Conservation (phyloP, 1,140 invertebrate genomes). For the Saccostrea echinata region DNA sequence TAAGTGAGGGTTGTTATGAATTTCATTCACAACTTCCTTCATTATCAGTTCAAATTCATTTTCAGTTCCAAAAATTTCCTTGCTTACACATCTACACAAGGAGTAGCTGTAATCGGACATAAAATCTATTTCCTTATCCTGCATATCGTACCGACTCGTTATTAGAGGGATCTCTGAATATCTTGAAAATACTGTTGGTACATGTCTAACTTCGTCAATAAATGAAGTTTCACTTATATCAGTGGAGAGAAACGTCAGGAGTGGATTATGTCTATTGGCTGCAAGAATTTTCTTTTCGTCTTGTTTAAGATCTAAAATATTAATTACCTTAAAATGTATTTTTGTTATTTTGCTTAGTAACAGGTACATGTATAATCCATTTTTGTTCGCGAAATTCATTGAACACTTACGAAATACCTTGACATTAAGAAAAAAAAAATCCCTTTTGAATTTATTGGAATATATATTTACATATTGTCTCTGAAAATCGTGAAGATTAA, state of each 20-base stretch:
- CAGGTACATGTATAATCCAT: background rate
- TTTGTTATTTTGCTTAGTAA: background rate
- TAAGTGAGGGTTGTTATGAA: background rate
- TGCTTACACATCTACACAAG: slow-evolving; percentile 39
- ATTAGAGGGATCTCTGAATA: background rate
- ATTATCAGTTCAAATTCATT: background rate
- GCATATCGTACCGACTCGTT: background rate
- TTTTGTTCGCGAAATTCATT: background rate
- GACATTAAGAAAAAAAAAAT: background rate
- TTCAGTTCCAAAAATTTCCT: slow-evolving; percentile 43
- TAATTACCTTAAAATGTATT: background rate
- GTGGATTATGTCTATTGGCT: background rate
- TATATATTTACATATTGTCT: background rate
- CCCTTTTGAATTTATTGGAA: background rate
- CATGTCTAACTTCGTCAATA: background rate
- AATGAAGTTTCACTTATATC: background rate
- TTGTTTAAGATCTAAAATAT: background rate
- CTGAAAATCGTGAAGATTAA: background rate
- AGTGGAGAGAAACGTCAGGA: background rate
- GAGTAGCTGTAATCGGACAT: background rate
- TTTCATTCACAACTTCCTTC: background rate
- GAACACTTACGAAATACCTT: background rate
- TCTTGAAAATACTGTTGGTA: background rate
- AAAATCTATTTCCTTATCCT: background rate
- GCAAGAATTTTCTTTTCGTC: background rate